Evolutionary conservation across 2,888 invertebrate genomes (phyloP).

Genomic region (Hesperia comma): DNA sequence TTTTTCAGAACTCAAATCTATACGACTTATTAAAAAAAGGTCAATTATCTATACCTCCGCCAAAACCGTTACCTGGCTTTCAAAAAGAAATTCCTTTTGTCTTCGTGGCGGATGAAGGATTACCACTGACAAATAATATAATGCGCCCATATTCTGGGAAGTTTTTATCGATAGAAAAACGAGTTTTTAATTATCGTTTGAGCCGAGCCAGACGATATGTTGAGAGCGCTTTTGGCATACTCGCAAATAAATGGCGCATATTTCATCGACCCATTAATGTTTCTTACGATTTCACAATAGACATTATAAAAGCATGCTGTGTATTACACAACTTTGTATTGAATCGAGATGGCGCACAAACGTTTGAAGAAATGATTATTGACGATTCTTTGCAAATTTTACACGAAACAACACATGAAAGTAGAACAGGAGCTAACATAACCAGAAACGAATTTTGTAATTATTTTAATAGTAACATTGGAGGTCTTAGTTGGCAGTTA

Average conservation of each 20-base stretch:
- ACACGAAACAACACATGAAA: too few species aligned
- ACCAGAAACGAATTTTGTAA: too few species aligned
- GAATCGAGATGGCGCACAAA: conserved; percentile 2
- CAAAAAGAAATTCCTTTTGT: conserved; percentile 29
- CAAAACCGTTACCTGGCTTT: too few species aligned
- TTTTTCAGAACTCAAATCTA: conserved; percentile 34
- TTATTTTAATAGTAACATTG: too few species aligned
- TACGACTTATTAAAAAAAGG: conserved; percentile 25
- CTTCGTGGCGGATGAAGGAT: conserved; percentile 39
- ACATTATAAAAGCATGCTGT: conserved; percentile 16
- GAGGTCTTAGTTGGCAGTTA: too few species aligned
- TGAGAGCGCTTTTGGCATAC: conserved; percentile 39
- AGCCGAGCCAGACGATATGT: conserved; percentile 36
- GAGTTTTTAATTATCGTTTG: conserved; percentile 36
- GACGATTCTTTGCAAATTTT: too few species aligned
- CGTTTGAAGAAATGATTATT: too few species aligned
- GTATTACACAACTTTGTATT: too few species aligned
- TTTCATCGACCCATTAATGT: conserved; percentile 17
- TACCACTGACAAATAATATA: conserved; percentile 18
- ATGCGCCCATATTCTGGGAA: conserved; percentile 37
- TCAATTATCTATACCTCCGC: too few species aligned
- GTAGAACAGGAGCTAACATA: too few species aligned
- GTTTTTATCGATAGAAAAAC: conserved; percentile 30
- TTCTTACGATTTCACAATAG: background rate
- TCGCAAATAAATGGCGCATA: conserved; percentile 39